Evolutionary conservation across 2,797 vertebrate species (phyloP), one percentile per base, ranked within the genome.

Genomic region (Mareca strepera): DNA sequence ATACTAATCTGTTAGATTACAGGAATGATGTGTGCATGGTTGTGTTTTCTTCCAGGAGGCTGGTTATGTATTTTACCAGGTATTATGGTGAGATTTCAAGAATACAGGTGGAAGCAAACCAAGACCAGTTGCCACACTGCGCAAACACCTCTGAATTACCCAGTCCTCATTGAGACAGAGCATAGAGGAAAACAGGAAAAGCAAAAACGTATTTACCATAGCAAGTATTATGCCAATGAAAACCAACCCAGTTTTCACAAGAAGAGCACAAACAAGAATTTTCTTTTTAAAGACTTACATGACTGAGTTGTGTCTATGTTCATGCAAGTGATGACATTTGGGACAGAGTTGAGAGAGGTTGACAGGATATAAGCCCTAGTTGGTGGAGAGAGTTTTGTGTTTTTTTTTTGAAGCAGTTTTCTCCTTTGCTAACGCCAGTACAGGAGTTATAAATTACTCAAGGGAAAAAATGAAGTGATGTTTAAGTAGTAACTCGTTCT

Each of bases 301-400:
- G 59, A 0, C 0, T 58, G 11, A 35, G 68, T 4, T 33, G 12
- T 9, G 28, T 12, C 60, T 33, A 3, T 2, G 10, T 17, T 33
- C 26, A 17, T 2, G 3, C 1, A 6, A 62, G 60, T 1, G 2
- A 4, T 1, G 64, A 11, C 6, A 2, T 6, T 8, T 11, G 15
- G 68, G 76, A 31, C 25, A 35, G 22, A 55, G 56, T 0, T 0
- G 75, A 77, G 68, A 8, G 62, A 35, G 25, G 50, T 1, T 7
- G 52, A 6, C 22, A 16, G 21, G 55, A 50, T 4, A 4, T 3
- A 11, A 81, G 14, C 26, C 35, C 3, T 26, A 22, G 0, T 15
- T n/a, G 31, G 69, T 64, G 28, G 5, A 50, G 48, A 26, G 23
- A 48, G 23, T 3, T 29, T 10, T 0, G 15, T 35, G 55, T 55